These are phyloP conservation scores for Timema cristinae DNA, from an alignment of 2,888 invertebrate species.

Conservation along the genomic window DNA sequence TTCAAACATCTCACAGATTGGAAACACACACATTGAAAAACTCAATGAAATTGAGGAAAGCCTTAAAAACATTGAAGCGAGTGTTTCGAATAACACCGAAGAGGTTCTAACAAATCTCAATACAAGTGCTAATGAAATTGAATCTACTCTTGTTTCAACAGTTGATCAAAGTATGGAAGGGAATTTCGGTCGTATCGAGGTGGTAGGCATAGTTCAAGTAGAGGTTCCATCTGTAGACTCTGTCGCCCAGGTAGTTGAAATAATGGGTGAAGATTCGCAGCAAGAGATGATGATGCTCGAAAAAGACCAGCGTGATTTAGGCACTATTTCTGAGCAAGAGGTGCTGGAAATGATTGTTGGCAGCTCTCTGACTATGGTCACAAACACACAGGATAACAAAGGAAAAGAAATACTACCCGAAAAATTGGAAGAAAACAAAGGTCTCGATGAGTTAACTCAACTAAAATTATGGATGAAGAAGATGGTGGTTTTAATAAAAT, in stretches of 20 bases:
- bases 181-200: background rate
- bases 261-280: slow-evolving; percentile 2
- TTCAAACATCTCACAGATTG: too few species aligned
- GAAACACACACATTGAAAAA: too few species aligned
- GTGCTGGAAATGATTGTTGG: slow-evolving; percentile 9
- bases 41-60: too few species aligned
- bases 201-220: background rate
- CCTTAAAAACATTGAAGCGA: too few species aligned
- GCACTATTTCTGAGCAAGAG: slow-evolving; percentile 6
- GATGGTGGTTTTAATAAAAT: background rate
- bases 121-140: too few species aligned
- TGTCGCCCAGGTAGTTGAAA: slow-evolving; percentile 17
- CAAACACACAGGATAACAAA: too few species aligned
- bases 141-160: too few species aligned
- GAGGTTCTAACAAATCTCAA: too few species aligned
- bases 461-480: too few species aligned
- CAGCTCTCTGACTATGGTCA: too few species aligned
- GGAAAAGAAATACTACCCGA: slow-evolving; percentile 5
- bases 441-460: background rate
- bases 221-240: slow-evolving; percentile 3
- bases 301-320: background rate
- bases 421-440: background rate
- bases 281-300: background rate
- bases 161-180: background rate
- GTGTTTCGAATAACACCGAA: too few species aligned